Base-by-base conservation (phyloP, 2,797 vertebrate species). In the Psittacula derbiana region DNA sequence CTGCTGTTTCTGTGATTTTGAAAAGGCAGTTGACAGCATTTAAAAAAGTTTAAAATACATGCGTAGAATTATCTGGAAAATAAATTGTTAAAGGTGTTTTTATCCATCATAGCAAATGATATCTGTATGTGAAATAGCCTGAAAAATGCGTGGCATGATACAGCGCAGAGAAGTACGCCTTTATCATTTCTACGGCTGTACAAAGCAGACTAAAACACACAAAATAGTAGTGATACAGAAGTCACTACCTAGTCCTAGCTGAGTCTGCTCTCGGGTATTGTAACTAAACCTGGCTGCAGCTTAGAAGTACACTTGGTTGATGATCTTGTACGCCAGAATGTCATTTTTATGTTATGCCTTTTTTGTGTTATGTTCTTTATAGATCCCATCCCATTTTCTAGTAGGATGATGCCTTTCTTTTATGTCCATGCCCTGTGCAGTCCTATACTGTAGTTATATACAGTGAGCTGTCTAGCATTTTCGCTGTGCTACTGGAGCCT, bases 241-340 rank as follows among this genome's bases (percentile, higher is more conserved):
- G 93, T 73, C 40, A 2, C 79, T 86, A 30, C 87, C 41, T 53
- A 17, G n/a, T 20, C 36, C 55, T 62, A 18, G 36, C 64, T 31
- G 30, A 38, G 47, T 83, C 65, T 93, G 81, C 91, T 95, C 27
- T 58, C 53, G 67, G 92, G 18, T 80, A 67, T 36, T 76, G 74
- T 82, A 94, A 76, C 91, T 89, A 73, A 80, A 49, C 91, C 92
- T 92, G 86, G 73, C 93, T 95, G 87, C 92, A 90, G 76, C 93
- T 96, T 83, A 27, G 38, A 76, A 57, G 78, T 3, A 9, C 25
- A 5, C 83, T 94, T 49, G 36, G 61, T 49, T 25, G 20, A 1
- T 38, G 75, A 90, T 81, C 76, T 83, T 53, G 36, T 82, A 17
- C 90, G 73, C 38, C 73, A 78, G 82, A 33, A 72, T 4, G 50